Percentiles rank a stretch among this genome's conserved stretches.
Conservation (phyloP, 2,113 vertebrate genomes). For the Chamaea fasciata region DNA sequence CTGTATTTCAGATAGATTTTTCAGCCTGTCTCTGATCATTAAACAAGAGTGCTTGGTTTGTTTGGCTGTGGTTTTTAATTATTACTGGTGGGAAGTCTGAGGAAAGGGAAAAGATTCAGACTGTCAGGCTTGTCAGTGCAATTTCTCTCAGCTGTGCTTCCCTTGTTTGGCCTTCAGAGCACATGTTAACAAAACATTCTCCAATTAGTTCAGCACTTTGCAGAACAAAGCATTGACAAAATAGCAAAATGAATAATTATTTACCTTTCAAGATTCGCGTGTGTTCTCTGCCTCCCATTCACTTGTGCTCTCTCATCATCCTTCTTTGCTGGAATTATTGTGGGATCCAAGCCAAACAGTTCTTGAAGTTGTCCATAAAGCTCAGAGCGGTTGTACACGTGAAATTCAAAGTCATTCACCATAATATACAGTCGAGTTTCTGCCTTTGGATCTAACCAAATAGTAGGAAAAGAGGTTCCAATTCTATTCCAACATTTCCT, state of each 20-base stretch:
- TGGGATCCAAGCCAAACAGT: constrained; percentile 92
- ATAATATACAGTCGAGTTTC: constrained; percentile 96
- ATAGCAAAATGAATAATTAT: neutral
- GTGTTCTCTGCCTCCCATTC: constrained; percentile 75
- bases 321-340: constrained; percentile 82
- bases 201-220: constrained; percentile 14
- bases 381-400: constrained; percentile 94
- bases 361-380: constrained; percentile 92
- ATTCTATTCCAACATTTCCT: neutral
- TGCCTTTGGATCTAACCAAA: constrained; percentile 88
- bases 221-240: constrained; percentile 24
- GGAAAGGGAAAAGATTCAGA: neutral
- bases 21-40: constrained; percentile 10
- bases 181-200: neutral
- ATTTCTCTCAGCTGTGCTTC: neutral
- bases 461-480: neutral
- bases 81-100: neutral
- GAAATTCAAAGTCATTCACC: constrained; percentile 96
- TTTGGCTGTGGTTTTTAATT: neutral
- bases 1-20: neutral
- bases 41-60: neutral
- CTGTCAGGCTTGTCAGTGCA: constrained; percentile 6
- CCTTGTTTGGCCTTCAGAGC: neutral
- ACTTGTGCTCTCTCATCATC: constrained; percentile 82
- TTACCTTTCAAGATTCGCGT: constrained; percentile 83